Evolutionary conservation across 2,113 vertebrate species (phyloP), one percentile per base, ranked within the genome.

Genomic region (Cephalopholis sonnerati): DNA sequence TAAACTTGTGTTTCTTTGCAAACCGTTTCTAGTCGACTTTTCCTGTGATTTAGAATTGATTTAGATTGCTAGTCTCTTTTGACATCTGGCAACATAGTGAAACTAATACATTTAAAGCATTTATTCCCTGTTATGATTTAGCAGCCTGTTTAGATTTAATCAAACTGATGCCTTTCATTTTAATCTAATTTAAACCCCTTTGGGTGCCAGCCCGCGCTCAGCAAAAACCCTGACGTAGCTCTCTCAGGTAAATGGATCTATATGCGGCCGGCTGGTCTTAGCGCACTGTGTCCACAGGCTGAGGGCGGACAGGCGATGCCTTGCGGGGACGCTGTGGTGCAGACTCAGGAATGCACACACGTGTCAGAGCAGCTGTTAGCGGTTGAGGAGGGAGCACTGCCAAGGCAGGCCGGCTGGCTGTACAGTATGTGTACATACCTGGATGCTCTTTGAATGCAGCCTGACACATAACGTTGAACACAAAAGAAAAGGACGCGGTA

Each of bases 341-440:
- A 84, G 77, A 81, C 83, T 87, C 32, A 80, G 91, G 93, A 92
- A 92, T 91, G 88, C 84, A 70, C 66, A 75, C 90, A 86, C 82
- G 80, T 91, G 91, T 93, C 82, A 79, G 66, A 93, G 89, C 91
- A 94, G 90, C 91, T 90, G 92, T 91, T 88, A 17, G 64, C 25
- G 46, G 77, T 20, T 62, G 62, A 72, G 25, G 36, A 57, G n/a
- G 59, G 81, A 84, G 72, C 41, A 1, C 69, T 71, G 89, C 79
- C 84, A 66, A 75, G 65, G 53, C 66, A 68, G 74, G 22, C 64
- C 2, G 68, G 39, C 25, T 6, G 22, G 16, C 75, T 65, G 70
- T 65, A 57, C 84, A 22, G 15, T 44, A 17, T 62, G 62, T 17
- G 20, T 80, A 62, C 66, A 50, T 79, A 88, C 87, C 77, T 86